Conservation (phyloP, 1,140 invertebrate species). For the Diprion similis region DNA sequence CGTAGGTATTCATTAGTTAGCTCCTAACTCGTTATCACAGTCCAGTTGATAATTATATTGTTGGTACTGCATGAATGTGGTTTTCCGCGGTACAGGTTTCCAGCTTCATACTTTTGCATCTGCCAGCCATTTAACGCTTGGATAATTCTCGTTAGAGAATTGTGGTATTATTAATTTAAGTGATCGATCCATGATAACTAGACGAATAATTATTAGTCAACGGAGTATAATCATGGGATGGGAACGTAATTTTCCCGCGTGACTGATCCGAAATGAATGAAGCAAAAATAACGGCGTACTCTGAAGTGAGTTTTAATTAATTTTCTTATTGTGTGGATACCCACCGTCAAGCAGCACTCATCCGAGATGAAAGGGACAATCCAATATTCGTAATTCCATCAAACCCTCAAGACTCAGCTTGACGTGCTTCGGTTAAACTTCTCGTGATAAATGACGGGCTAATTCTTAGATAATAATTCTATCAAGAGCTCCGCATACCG, state of each 20-base stretch:
- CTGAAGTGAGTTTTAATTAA: conserved; percentile 6
- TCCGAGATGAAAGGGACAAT: not conserved
- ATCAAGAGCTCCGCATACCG: not conserved
- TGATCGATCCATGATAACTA: conserved; percentile 1
- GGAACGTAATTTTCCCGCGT: not conserved
- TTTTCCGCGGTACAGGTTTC: not conserved
- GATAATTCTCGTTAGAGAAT: not conserved
- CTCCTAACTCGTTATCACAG: conserved; percentile 41
- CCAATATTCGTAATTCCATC: conserved; percentile 1
- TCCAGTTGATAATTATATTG: conserved; percentile 24
- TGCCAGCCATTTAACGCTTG: not conserved
- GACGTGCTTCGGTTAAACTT: not conserved
- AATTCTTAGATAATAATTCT: not conserved
- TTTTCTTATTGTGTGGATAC: not conserved
- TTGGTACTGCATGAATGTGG: not conserved
- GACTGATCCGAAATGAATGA: not conserved
- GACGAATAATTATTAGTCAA: not conserved
- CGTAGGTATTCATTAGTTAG: conserved; percentile 40
- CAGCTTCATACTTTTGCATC: not conserved
- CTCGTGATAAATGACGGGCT: conserved; percentile 4
- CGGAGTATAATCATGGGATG: not conserved
- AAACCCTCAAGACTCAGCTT: not conserved
- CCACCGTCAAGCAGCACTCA: not conserved
- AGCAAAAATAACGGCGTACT: not conserved
- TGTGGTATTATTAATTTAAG: not conserved